Evolutionary conservation across 2,797 vertebrate species (phyloP).

Genomic region (Acipenser ruthenus): DNA sequence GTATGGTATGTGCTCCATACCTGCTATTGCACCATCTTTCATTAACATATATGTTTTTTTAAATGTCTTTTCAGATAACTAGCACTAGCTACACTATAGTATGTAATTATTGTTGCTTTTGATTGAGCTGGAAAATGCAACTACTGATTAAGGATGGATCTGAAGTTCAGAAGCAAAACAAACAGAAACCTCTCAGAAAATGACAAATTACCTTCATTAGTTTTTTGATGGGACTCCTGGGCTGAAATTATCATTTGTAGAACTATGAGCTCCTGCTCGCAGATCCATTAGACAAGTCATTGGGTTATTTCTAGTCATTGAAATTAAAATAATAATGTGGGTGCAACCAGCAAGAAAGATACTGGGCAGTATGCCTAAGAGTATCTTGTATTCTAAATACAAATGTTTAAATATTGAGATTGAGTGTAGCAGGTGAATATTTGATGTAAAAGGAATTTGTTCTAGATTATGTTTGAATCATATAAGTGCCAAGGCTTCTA

Average conservation of each 20-base stretch:
- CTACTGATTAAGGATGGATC: background rate
- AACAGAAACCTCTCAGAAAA: background rate
- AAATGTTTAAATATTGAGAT: background rate
- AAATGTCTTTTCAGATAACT: background rate
- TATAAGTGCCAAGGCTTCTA: too few species aligned
- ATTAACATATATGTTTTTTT: background rate
- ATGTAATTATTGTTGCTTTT: background rate
- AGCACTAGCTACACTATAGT: background rate
- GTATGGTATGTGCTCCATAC: background rate
- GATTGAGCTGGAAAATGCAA: background rate
- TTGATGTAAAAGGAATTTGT: too few species aligned
- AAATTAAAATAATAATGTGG: background rate
- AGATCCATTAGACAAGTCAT: background rate
- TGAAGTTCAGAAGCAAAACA: background rate
- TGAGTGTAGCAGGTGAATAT: too few species aligned
- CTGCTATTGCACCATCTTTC: background rate
- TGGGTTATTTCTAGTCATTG: background rate
- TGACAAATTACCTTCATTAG: slow-evolving; percentile 8
- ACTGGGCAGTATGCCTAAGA: background rate
- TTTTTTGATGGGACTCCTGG: background rate
- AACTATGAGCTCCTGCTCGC: background rate
- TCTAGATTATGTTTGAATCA: too few species aligned
- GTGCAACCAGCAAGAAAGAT: background rate
- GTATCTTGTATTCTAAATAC: background rate
- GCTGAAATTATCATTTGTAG: background rate